Evolutionary conservation across 2,888 invertebrate genomes (phyloP), one percentile per base, ranked within the genome.

Genomic region (Drosophila mulleri): DNA sequence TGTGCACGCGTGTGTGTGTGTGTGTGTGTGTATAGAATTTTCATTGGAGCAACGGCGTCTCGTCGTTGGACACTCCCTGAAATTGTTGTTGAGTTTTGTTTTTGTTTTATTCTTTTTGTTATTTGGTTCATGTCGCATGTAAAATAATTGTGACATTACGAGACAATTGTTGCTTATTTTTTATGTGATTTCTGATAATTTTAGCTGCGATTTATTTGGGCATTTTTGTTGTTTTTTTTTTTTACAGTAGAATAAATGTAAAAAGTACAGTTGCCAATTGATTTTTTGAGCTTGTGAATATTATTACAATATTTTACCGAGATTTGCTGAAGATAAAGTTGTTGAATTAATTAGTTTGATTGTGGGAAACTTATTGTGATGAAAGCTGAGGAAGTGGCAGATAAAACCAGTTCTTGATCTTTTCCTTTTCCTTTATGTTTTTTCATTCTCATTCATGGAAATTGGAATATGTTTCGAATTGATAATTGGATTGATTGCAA

Each of bases 51-150:
- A 69, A 59, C 76, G 73, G 57, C 67, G 77, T 54, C 57, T 35
- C 68, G 77, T 52, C 53, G 50, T 50, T 32, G 68, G 68, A 75
- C 81, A 81, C 83, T 78, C 82, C 82, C 82, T 79, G 70, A 79
- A 53, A 68, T 70, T 41, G n/a, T 41, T 54, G 11, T 39, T 52
- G 9, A 2, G n/a, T n/a, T 65, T 67, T 66, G 52, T 52, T 67
- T 48, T 18, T 44, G 20, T 44, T 44, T 20, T 23, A 72, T 60
- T 48, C 71, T 45, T 45, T 60, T 72, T 75, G 70, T 69, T 57
- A 83, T 83, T 88, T 83, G 86, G 68, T 88, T 78, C 88, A 88
- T 84, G 87, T 81, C 63, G 70, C 73, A 80, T 80, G 77, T 75
- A 65, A 75, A 78, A 72, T 74, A 82, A 82, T 76, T 88, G 84